phyloP scores from a whole-genome alignment of 1,140 invertebrate genomes.

The Helicoverpa armigera region DNA sequence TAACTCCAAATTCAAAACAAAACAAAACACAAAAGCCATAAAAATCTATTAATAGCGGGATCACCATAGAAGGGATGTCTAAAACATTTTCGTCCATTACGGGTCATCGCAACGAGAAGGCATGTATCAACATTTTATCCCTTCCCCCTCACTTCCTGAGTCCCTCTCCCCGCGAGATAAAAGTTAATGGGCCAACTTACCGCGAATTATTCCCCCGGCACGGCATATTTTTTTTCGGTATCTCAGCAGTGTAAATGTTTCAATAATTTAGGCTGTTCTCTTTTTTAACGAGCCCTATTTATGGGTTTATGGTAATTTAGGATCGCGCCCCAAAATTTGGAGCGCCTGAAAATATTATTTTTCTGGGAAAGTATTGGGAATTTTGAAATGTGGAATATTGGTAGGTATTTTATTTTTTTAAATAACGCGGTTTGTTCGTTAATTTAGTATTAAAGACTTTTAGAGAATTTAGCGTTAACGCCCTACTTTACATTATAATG shows the following conservation, averaged over 20 bases:
- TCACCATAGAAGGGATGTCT: slow-evolving; percentile 3
- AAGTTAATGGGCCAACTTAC: slow-evolving; percentile 78
- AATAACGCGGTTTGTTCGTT: too few species aligned
- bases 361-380: slow-evolving; percentile 2
- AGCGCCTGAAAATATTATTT: not conserved
- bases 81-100: slow-evolving; percentile 42
- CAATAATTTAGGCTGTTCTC: slow-evolving; percentile 57
- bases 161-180: slow-evolving; percentile 63
- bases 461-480: too few species aligned
- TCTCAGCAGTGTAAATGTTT: slow-evolving; percentile 68
- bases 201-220: slow-evolving; percentile 67
- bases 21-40: not conserved
- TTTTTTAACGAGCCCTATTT: slow-evolving; percentile 47
- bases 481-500: too few species aligned
- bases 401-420: not conserved
- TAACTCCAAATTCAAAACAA: not conserved
- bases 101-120: slow-evolving; percentile 37
- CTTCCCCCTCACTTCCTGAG: slow-evolving; percentile 39
- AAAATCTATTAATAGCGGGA: slow-evolving; percentile 3
- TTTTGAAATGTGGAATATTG: not conserved
- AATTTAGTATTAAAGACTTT: too few species aligned
- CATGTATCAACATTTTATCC: slow-evolving; percentile 48
- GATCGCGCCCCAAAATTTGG: slow-evolving; percentile 1
- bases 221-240: slow-evolving; percentile 68
- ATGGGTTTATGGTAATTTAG: slow-evolving; percentile 45